Conservation (phyloP, 2,888 invertebrate genomes). For the Anticlea derivata region DNA sequence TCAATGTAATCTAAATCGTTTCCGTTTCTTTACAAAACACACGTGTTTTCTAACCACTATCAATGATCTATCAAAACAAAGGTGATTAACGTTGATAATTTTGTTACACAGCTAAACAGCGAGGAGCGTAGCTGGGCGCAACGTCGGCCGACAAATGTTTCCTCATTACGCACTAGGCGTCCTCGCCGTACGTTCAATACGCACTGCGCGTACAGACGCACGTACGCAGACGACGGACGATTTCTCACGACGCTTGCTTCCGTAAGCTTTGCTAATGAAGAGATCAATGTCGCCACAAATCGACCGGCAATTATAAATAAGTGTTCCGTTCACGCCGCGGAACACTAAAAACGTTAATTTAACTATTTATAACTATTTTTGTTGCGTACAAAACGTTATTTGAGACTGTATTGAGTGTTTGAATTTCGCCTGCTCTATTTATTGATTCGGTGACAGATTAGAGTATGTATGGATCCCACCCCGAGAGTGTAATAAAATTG, state of each 20-base stretch:
- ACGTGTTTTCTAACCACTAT: too few relatives aligned
- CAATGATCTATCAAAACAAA: background rate
- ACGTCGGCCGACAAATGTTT: slow-evolving; percentile 84
- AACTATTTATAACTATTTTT: slow-evolving; percentile 58
- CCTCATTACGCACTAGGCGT: slow-evolving; percentile 49
- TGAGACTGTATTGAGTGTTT: slow-evolving; percentile 80
- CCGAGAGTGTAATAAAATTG: slow-evolving; percentile 67
- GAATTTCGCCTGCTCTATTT: slow-evolving; percentile 70
- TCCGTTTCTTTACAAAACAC: too few relatives aligned
- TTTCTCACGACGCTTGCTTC: slow-evolving; percentile 79
- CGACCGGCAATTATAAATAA: slow-evolving; percentile 44
- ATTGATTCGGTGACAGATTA: slow-evolving; percentile 60
- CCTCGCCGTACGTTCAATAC: slow-evolving; percentile 44
- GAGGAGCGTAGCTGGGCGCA: slow-evolving; percentile 17
- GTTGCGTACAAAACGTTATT: slow-evolving; percentile 80
- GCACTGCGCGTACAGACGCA: slow-evolving; percentile 28
- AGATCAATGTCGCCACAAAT: slow-evolving; percentile 62
- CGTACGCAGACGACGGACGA: slow-evolving; percentile 42
- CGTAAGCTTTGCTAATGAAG: slow-evolving; percentile 80
- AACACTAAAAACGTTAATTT: slow-evolving; percentile 47
- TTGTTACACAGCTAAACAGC: slow-evolving; percentile 37
- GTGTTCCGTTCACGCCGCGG: background rate
- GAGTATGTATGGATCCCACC: slow-evolving; percentile 66
- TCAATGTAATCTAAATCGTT: background rate
- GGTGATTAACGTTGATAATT: background rate